Evolutionary conservation across 1,140 invertebrate species (phyloP), one percentile per base, ranked within the genome.

Genomic region (Leptinotarsa defecta): DNA sequence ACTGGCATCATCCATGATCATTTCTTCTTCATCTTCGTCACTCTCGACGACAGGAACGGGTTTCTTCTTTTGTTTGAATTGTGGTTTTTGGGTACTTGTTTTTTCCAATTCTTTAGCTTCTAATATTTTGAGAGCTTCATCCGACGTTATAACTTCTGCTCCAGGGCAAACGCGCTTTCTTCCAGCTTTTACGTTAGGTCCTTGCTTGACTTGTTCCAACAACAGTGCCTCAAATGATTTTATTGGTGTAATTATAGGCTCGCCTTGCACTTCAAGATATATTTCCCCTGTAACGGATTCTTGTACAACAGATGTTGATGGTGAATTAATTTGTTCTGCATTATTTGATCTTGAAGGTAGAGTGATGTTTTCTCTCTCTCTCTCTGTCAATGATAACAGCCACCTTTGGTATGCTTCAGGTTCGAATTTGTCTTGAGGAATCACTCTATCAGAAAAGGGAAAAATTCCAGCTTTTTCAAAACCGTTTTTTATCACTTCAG

Each of bases 161-260:
- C 63, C 63, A n/a, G 63, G 63, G 63, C 63, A 65, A 65, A 65
- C 19, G 63, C 63, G 63, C 63, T 65, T 65, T 65, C 63, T 65
- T 65, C 63, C 63, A 65, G 43, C 43, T 68, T 68, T 43, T 68
- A 68, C 43, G 15, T 68, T 68, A 68, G 67, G 15, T 43, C 22
- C 67, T 68, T 68, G 67, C 43, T 68, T 48, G 24, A 68, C 43
- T 68, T 68, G 13, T 68, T 68, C 67, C 67, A 68, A 68, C 43
- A 68, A 68, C 15, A 68, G 24, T 68, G 67, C 24, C 43, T 68
- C 67, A 68, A 68, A 68, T 68, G 67, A 68, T 68, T 68, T 68
- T 68, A 68, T 68, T 68, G 67, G 43, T 48, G 67, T 68, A 43
- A 48, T 43, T 68, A 65, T 22, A 22, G 24, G 19, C 24, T 65